These are phyloP conservation scores for Leptinotarsa rubiginosa DNA, from an alignment of 2,888 invertebrate species.

Conservation along the genomic window DNA sequence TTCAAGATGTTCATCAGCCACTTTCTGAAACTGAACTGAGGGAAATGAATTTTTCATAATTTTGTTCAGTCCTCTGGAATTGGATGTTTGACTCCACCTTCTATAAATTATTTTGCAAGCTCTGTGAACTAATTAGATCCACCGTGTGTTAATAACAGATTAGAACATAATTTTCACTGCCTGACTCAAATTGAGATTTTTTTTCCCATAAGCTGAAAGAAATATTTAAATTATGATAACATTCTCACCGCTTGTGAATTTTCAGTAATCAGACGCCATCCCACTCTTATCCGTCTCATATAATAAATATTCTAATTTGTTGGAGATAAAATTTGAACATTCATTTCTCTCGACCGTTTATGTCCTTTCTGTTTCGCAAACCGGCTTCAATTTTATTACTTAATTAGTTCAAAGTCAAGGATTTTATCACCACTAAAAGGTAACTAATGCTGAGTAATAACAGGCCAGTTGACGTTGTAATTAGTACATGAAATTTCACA, in stretches of 20 bases:
- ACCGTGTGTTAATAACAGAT: no score
- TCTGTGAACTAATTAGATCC: no score
- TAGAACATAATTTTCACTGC: no score
- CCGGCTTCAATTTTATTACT: constrained; percentile 36
- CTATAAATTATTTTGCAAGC: no score
- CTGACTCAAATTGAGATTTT: neutral
- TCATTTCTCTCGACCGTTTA: constrained; percentile 30
- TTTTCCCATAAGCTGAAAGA: neutral
- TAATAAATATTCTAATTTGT: constrained; percentile 35
- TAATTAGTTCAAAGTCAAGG: constrained; percentile 40
- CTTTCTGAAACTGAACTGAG: no score
- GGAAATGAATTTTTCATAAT: no score
- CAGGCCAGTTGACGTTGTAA: constrained; percentile 33
- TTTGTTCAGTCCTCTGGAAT: no score
- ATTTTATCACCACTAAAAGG: constrained; percentile 42
- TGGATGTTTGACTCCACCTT: no score
- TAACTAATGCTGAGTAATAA: constrained; percentile 37
- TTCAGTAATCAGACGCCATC: constrained; percentile 31
- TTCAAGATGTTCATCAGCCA: no score
- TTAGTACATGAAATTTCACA: constrained; percentile 32
- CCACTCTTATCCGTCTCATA: constrained; percentile 25
- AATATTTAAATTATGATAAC: neutral
- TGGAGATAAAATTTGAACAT: constrained; percentile 18
- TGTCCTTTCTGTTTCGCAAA: constrained; percentile 22
- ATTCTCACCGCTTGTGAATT: constrained; percentile 24